These are phyloP conservation scores for Atherix ibis DNA, from an alignment of 2,888 invertebrate genomes.

Conservation along the genomic window DNA sequence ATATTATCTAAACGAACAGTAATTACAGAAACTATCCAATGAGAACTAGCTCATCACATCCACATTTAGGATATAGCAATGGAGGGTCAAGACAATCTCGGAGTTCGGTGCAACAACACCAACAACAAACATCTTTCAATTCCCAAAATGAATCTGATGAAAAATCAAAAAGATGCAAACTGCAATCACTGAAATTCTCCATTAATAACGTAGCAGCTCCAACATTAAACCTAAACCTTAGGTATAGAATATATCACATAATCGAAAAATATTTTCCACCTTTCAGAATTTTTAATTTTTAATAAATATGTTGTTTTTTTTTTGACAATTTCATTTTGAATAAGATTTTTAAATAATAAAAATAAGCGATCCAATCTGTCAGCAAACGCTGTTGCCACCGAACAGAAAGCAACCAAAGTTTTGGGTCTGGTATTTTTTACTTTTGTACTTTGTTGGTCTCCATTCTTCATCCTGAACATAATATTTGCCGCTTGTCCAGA, in stretches of 20 bases:
- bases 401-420: slow-evolving; percentile 84
- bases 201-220: slow-evolving; percentile 45
- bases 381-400: slow-evolving; percentile 71
- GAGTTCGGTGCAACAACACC: slow-evolving; percentile 12
- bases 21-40: slow-evolving; percentile 23
- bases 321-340: no score
- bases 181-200: slow-evolving; percentile 43
- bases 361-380: slow-evolving; percentile 54
- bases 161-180: slow-evolving; percentile 46
- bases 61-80: slow-evolving; percentile 38
- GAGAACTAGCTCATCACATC: slow-evolving; percentile 24
- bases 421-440: slow-evolving; percentile 83
- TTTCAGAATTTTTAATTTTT: no score
- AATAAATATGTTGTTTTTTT: no score
- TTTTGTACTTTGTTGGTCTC: slow-evolving; percentile 85
- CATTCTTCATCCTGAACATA: slow-evolving; percentile 80
- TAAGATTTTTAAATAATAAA: slow-evolving; percentile 52
- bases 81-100: slow-evolving; percentile 31
- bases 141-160: slow-evolving; percentile 50
- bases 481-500: slow-evolving; percentile 69
- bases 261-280: no score
- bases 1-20: no score
- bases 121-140: slow-evolving; percentile 57
- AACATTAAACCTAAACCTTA: slow-evolving; percentile 43
- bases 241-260: no score